These are phyloP conservation scores for Neolamprologus devosi DNA, from an alignment of 2,113 vertebrate species.

Conservation along the genomic window DNA sequence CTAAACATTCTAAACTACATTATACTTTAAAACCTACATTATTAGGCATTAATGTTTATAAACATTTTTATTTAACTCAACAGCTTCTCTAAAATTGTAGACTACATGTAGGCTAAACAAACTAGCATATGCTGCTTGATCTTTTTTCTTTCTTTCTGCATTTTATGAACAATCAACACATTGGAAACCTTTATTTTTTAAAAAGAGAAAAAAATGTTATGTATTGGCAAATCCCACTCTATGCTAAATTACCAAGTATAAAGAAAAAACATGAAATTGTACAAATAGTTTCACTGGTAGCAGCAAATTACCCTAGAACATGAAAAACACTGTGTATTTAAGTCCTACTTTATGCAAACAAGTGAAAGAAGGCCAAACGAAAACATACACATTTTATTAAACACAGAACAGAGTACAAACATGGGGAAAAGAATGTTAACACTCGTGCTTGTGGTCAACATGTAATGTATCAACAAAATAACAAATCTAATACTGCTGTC, in stretches of 20 bases:
- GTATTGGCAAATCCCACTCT: not conserved
- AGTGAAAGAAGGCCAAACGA: not conserved
- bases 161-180: not conserved
- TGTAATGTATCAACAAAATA: not conserved
- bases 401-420: not conserved
- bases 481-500: not conserved
- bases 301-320: not conserved
- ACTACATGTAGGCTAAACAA: not conserved
- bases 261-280: not conserved
- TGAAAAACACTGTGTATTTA: not conserved
- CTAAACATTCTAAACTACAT: not conserved
- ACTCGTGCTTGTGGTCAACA: not conserved
- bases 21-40: not conserved
- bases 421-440: not conserved
- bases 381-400: conserved; percentile 15
- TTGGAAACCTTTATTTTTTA: not conserved
- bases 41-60: not conserved
- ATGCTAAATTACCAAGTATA: not conserved
- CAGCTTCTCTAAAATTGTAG: not conserved
- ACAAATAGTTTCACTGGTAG: not conserved
- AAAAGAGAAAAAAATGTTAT: not conserved
- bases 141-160: not conserved
- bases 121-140: not conserved
- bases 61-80: not conserved
- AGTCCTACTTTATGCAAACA: not conserved